Conservation (phyloP, 2,797 vertebrate genomes). For the Amphiprion clarkii region DNA sequence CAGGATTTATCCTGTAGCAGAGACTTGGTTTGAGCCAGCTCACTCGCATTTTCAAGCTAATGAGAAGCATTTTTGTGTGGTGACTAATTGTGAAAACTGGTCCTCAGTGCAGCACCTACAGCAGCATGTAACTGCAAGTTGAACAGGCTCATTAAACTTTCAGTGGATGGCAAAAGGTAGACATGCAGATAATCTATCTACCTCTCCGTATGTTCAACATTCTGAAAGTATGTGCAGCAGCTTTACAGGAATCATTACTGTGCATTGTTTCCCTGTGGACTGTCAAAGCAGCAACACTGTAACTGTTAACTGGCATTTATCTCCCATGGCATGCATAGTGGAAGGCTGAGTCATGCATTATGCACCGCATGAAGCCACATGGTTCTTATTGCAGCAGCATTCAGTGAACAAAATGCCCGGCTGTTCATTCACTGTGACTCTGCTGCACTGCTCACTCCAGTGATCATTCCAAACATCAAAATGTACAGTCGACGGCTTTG, state of each 20-base stretch:
- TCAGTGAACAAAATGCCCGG: background rate
- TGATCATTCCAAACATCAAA: background rate
- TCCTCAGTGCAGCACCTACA: constrained; percentile 2
- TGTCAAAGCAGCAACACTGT: background rate
- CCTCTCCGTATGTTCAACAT: background rate
- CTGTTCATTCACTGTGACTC: background rate
- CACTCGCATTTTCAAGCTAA: constrained; percentile 19
- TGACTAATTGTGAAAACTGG: constrained; percentile 1
- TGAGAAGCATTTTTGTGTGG: constrained; percentile 9
- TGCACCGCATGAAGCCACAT: background rate
- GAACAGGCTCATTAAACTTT: constrained; percentile 13
- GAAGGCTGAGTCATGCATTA: constrained; percentile 16
- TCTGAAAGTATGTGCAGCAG: background rate
- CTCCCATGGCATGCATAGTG: background rate
- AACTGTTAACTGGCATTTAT: background rate
- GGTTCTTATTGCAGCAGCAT: background rate
- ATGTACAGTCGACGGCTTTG: no score
- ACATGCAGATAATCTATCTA: background rate
- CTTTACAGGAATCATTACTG: background rate
- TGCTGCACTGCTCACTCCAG: background rate
- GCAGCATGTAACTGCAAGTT: background rate
- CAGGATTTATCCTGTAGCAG: constrained; percentile 20
- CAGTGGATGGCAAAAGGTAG: background rate
- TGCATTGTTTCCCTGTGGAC: no score
- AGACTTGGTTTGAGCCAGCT: constrained; percentile 1